Evolutionary conservation across 2,888 invertebrate species (phyloP).

Genomic region (Xanthia togata): DNA sequence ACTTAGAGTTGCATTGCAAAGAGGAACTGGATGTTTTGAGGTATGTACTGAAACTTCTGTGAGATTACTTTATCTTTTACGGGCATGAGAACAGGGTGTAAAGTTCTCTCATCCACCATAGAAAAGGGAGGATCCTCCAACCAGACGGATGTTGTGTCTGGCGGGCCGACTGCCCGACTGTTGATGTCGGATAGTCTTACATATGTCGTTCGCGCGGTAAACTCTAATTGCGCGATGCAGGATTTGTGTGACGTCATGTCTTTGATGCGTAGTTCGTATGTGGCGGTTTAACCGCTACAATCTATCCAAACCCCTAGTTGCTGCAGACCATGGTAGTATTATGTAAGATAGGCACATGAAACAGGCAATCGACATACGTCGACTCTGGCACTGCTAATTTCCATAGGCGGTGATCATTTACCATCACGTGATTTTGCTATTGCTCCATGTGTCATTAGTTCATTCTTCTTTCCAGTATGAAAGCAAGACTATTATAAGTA

Average conservation of each 20-base stretch:
- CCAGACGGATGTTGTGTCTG: too few species aligned
- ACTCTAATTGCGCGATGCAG: too few species aligned
- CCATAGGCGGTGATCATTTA: not conserved
- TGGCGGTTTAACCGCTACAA: too few species aligned
- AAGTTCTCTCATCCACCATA: too few species aligned
- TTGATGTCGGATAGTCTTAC: too few species aligned
- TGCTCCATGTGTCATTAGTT: not conserved
- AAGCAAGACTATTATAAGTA: not conserved
- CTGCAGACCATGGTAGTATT: not conserved
- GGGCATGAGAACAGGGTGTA: too few species aligned
- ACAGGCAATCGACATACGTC: not conserved
- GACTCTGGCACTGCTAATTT: not conserved
- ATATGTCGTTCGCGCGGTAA: too few species aligned
- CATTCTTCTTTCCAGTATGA: not conserved
- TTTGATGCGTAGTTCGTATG: too few species aligned
- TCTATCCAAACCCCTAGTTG: not conserved
- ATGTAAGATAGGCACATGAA: not conserved
- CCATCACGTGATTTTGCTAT: not conserved
- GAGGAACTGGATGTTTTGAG: conserved; percentile 91
- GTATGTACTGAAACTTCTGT: conserved; percentile 71
- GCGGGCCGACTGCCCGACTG: too few species aligned
- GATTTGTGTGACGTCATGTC: too few species aligned
- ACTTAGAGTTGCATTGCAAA: conserved; percentile 90
- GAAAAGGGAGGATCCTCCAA: too few species aligned
- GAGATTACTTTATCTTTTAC: not conserved